phyloP scores from a whole-genome alignment of 2,113 vertebrate genomes.

The Cyanoramphus novaezelandiae region DNA sequence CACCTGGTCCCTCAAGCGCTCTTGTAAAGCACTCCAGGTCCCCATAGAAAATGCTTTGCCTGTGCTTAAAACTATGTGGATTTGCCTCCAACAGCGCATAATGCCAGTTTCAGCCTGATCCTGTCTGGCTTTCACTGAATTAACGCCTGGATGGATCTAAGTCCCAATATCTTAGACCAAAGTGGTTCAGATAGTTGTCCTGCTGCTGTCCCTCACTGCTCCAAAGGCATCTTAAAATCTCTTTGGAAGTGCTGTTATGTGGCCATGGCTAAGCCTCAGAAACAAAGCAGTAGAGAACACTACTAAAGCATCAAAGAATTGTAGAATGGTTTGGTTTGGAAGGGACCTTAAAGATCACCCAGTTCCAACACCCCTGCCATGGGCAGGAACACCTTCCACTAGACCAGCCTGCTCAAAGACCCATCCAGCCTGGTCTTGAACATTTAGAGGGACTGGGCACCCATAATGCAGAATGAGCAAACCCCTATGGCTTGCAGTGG shows the following conservation, averaged over 20 bases:
- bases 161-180: not conserved
- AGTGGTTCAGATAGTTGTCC: not conserved
- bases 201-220: not conserved
- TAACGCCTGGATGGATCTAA: constrained; percentile 21
- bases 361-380: not conserved
- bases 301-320: not conserved
- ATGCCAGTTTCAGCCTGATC: constrained; percentile 31
- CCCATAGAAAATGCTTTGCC: constrained; percentile 1
- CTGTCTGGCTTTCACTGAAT: constrained; percentile 15
- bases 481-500: not conserved
- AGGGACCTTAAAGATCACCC: not conserved
- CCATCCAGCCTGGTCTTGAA: not conserved
- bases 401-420: not conserved
- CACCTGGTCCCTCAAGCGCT: not conserved
- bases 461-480: not conserved
- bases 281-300: not conserved
- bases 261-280: not conserved
- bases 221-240: not conserved
- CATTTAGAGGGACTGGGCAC: not conserved
- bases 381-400: not conserved
- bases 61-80: constrained; percentile 43
- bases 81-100: constrained; percentile 11
- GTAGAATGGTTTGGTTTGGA: not conserved
- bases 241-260: not conserved
- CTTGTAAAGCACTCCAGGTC: constrained; percentile 22